Evolutionary conservation across 2,797 vertebrate species (phyloP), one percentile per base, ranked within the genome.

Genomic region (Argyrosomus regius): DNA sequence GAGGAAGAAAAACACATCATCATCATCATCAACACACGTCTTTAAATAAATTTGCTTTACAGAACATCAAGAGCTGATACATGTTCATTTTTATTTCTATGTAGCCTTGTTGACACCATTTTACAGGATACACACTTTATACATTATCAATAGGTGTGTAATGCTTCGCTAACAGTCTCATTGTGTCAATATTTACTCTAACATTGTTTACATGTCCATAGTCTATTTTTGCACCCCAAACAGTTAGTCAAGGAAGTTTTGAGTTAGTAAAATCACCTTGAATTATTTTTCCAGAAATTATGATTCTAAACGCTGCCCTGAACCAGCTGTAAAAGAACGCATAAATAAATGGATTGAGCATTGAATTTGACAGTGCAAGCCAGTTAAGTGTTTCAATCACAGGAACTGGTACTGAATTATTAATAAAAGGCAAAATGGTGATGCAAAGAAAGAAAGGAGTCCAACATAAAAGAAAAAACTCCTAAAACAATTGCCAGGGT

Each of bases 331-430:
- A 82, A 60, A 78, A 83, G 59, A 83, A 78, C 24, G 71, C 75
- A 43, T 83, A 83, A 4, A 83, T 70, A 10, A 83, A 78, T 2
- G 97, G 74, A 96, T 83, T 46, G 20, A 83, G 71, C 76, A 71
- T 78, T 10, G 84, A 86, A 14, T 86, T 86, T 2, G 64, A 77
- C 54, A 72, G 48, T 24, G 60, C 4, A 2, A 86, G 56, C 85
- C 85, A 89, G 53, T 61, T 72, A 0, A 88, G 57, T 0, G 76
- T 64, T 59, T 89, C 82, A 16, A 77, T 52, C 11, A 87, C 50
- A 54, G 77, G 1, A 20, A 77, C 3, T 26, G 83, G 75, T 2
- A 65, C 14, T 2, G 22, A 0, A 14, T 43, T 43, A 43, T 43
- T 43, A 11, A 35, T 10, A 22, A n/a, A 6, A 6, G 31, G 31